phyloP scores from a whole-genome alignment of 2,797 vertebrate genomes.

The Melanotaenia trifasciata region DNA sequence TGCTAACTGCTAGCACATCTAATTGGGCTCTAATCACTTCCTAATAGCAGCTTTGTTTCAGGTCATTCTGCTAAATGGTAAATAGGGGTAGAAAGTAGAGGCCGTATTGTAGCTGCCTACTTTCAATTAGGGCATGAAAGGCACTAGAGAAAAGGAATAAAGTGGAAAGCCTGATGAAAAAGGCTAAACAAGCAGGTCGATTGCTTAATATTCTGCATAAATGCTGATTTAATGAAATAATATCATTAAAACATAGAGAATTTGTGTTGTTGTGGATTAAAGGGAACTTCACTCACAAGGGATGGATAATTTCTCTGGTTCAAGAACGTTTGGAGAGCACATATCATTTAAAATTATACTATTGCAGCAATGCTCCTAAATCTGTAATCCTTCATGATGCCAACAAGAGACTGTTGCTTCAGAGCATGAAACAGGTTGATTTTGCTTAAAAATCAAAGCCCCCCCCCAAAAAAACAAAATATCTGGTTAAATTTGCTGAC shows the following conservation, averaged over 20 bases:
- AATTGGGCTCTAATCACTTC: constrained; percentile 84
- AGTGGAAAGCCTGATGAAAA: constrained; percentile 33
- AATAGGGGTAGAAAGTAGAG: constrained; percentile 53
- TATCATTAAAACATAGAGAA: constrained; percentile 25
- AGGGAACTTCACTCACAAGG: not conserved
- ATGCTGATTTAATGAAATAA: constrained; percentile 38
- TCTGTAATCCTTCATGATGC: not conserved
- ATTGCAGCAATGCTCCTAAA: no score
- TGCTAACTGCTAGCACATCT: constrained; percentile 77
- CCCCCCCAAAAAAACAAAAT: not conserved
- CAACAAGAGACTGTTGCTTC: not conserved
- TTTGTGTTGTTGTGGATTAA: constrained; percentile 3
- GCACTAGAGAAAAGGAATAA: constrained; percentile 51
- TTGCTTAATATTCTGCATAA: constrained; percentile 37
- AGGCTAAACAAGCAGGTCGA: constrained; percentile 31
- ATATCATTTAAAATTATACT: not conserved
- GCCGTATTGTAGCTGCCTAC: constrained; percentile 28
- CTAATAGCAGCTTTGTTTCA: constrained; percentile 82
- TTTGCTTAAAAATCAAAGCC: not conserved
- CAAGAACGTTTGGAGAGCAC: not conserved
- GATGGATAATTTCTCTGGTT: not conserved
- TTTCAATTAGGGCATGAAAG: constrained; percentile 69
- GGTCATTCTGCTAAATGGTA: constrained; percentile 70
- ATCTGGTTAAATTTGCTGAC: not conserved
- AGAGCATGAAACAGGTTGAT: not conserved